Conservation (phyloP, 92 coral and sea anemone species). For the Parazoanthus atlanticus region DNA sequence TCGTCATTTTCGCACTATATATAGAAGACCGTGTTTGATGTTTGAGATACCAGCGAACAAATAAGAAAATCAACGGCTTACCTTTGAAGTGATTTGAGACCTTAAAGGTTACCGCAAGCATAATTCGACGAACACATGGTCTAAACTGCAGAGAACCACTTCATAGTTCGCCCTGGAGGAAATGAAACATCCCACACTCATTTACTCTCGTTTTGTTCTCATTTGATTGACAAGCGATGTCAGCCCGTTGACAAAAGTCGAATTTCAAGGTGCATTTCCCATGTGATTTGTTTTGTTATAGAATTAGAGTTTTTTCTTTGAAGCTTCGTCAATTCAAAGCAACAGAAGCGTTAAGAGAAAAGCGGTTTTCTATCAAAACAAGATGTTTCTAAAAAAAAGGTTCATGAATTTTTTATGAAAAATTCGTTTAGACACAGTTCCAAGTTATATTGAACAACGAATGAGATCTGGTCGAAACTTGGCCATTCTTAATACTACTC, state of each 20-base stretch:
- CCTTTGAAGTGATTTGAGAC: background rate
- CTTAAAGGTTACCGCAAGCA: background rate
- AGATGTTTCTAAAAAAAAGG: background rate
- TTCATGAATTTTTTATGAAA: slow-evolving; percentile 26
- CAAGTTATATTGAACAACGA: slow-evolving; percentile 3
- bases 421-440: background rate
- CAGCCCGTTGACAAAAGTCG: slow-evolving; percentile 16
- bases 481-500: background rate
- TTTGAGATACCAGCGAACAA: background rate
- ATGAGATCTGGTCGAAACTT: background rate
- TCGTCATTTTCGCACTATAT: background rate
- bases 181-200: background rate
- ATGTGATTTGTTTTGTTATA: background rate
- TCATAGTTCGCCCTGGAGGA: background rate
- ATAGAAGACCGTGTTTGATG: background rate
- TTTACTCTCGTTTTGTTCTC: background rate
- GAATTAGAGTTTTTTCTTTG: background rate
- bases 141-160: background rate
- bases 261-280: slow-evolving; percentile 12
- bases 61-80: background rate
- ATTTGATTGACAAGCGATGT: slow-evolving; percentile 33
- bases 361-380: background rate
- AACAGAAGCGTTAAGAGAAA: background rate
- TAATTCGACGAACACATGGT: background rate
- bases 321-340: background rate